phyloP scores from a whole-genome alignment of 2,797 vertebrate species.

The Peromyscus attwateri region DNA sequence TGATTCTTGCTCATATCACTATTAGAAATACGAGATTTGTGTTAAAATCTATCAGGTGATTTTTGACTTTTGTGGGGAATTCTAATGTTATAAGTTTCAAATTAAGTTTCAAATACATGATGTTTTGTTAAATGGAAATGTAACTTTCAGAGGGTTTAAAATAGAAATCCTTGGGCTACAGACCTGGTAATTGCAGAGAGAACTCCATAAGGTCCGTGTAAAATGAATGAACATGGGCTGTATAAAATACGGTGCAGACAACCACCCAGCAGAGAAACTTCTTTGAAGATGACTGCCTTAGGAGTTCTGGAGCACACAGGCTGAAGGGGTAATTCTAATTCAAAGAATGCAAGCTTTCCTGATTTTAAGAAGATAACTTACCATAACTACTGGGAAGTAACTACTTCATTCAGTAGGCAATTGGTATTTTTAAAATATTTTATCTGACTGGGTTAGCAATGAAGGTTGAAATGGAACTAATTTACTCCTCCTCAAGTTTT shows the following conservation, averaged over 20 bases:
- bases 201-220: conserved; percentile 55
- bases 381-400: conserved; percentile 42
- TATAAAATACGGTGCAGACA: conserved; percentile 58
- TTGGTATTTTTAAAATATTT: conserved; percentile 71
- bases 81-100: conserved; percentile 37
- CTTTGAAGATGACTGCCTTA: conserved; percentile 76
- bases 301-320: conserved; percentile 63
- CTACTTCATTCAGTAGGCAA: conserved; percentile 42
- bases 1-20: background rate
- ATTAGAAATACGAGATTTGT: conserved; percentile 2
- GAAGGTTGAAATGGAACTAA: conserved; percentile 50
- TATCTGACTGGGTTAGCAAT: conserved; percentile 51
- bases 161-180: conserved; percentile 76
- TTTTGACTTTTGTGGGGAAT: conserved; percentile 6
- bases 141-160: conserved; percentile 47
- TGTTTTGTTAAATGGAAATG: conserved; percentile 72
- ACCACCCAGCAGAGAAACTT: conserved; percentile 50
- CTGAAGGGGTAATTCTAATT: conserved; percentile 59
- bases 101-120: conserved; percentile 63
- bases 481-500: conserved; percentile 46
- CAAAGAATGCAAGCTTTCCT: conserved; percentile 62
- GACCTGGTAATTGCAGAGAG: conserved; percentile 71
- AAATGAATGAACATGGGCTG: conserved; percentile 50
- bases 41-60: conserved; percentile 33
- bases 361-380: conserved; percentile 71